Base-by-base conservation (phyloP, 2,888 invertebrate genomes). In the Smittia sp. region DNA sequence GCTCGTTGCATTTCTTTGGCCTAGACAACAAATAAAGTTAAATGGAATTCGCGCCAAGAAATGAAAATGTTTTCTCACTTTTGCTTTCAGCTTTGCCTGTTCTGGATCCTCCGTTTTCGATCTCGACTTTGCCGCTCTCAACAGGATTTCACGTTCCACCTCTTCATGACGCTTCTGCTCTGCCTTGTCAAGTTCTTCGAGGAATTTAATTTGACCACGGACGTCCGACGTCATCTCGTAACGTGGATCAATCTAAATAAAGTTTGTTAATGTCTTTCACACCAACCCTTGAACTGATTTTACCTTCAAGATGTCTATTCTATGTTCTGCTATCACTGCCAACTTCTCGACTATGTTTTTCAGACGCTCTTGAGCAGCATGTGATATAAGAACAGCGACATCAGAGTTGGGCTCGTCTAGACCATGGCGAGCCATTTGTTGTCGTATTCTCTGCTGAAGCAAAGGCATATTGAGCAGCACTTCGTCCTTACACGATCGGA, bases 61-160 rank as follows among this genome's bases (percentile, higher is more conserved):
- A 39, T 72, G 22, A 38, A 52, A 24, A n/a, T 13, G 20, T 46
- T 27, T 62, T 32, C 89, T 90, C 76, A 94, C 95, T 84, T 96
- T 96, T 75, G 97, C 96, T 84, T 97, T 98, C 76, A 98, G 85
- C 81, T 98, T 98, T 0, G 96, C 93, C 81, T 98, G 97, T 80
- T 98, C 98, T 0, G 98, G 97, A 84, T 98, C 98, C 84, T 98
- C 98, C 74, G 94, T 90, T 85, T 97, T 97, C 73, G 97, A 94
- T 76, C 98, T 87, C 77, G 96, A 96, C 83, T 97, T 98, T 70
- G 97, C 98, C 22, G 96, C 96, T 76, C 95, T 86, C 77, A 98
- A 82, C 69, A 98, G 84, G 85, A 96, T 90, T 82, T 98, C 98
- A 75, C 98, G 87, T 80, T 99, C 98, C 74, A 93, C 89, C 81